Base-by-base conservation (phyloP, 2,888 invertebrate species). In the Acheta domesticus region DNA sequence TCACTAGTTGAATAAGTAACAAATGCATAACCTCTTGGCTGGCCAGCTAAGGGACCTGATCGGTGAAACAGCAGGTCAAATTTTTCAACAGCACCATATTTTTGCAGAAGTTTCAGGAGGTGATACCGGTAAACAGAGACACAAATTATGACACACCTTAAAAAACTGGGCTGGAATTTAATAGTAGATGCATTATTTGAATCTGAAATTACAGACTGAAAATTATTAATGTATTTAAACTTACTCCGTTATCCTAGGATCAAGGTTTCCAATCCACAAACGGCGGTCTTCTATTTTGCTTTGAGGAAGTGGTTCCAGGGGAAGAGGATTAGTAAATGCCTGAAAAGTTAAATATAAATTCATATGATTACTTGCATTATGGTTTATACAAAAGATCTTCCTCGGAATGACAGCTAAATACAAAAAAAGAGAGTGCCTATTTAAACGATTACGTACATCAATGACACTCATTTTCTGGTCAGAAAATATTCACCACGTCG, bases 41-140 rank as follows among this genome's bases (percentile, higher is more conserved):
- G 95, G 78, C 97, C 97, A 83, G 92, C 91, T 83, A 94, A 91
- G 74, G 96, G 96, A 83, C 97, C 97, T 83, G 93, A 92, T 83
- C 96, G 96, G 88, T 97, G 96, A 87, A 96, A 97, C 83, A 98
- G 91, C 89, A 97, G 93, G 89, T 98, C 97, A 89, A 97, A 97
- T 92, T 97, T 96, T 89, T 96, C 95, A 86, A 97, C 94, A 86
- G 91, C 90, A 87, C 97, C 97, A 91, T 94, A 94, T 91, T 94
- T 94, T 92, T 97, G 96, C 89, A 96, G 91, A 89, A 97, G 92
- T 95, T 97, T 97, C 89, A 98, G 90, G 90, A 98, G 92, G 92
- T 96, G 94, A 93, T 93, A 96, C 96, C 96, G 90, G 93, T 94
- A 92, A 91, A 62, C 16, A 62, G 62, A 62, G n/a, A 62, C 14